Evolutionary conservation across 1,140 invertebrate genomes (phyloP).

Genomic region (Cotesia chilonis): DNA sequence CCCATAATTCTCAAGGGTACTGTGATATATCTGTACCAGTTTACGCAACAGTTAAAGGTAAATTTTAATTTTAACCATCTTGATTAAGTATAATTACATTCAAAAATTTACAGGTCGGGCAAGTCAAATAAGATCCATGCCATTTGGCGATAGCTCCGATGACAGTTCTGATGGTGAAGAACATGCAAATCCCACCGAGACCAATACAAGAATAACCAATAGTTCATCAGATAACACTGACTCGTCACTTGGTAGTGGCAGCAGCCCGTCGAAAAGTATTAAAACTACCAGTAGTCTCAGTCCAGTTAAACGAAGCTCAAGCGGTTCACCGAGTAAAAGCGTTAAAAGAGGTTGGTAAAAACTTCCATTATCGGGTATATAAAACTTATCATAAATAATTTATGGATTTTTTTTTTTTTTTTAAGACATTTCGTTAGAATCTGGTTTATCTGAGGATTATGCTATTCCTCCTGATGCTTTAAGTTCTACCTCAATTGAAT

Average conservation of each 20-base stretch:
- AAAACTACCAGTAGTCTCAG: slow-evolving; percentile 85
- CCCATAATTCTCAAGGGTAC: slow-evolving; percentile 71
- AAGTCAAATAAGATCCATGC: slow-evolving; percentile 94
- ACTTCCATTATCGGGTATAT: not conserved
- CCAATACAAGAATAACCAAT: slow-evolving; percentile 67
- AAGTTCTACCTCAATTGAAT: slow-evolving; percentile 78
- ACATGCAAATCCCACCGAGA: slow-evolving; percentile 63
- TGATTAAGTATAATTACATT: slow-evolving; percentile 28
- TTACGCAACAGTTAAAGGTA: slow-evolving; percentile 94
- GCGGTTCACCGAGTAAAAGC: slow-evolving; percentile 83
- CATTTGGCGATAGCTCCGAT: slow-evolving; percentile 95
- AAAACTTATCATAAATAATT: slow-evolving; percentile 24
- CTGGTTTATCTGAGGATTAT: slow-evolving; percentile 94
- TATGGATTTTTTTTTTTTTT: slow-evolving; percentile 53
- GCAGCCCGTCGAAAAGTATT: slow-evolving; percentile 84
- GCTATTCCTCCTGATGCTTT: slow-evolving; percentile 93
- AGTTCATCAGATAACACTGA: slow-evolving; percentile 65
- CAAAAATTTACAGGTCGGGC: slow-evolving; percentile 73
- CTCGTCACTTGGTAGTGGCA: slow-evolving; percentile 71
- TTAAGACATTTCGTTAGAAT: slow-evolving; percentile 90
- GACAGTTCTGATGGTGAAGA: slow-evolving; percentile 93
- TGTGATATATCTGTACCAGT: slow-evolving; percentile 91
- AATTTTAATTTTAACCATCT: slow-evolving; percentile 47
- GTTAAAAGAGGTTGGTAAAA: slow-evolving; percentile 60
- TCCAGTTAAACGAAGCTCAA: slow-evolving; percentile 84